A percentile compares a stretch with the other conserved stretches of the same genome.
Conservation (phyloP, 64 coral and sea anemone species). For the Porites lutea region DNA sequence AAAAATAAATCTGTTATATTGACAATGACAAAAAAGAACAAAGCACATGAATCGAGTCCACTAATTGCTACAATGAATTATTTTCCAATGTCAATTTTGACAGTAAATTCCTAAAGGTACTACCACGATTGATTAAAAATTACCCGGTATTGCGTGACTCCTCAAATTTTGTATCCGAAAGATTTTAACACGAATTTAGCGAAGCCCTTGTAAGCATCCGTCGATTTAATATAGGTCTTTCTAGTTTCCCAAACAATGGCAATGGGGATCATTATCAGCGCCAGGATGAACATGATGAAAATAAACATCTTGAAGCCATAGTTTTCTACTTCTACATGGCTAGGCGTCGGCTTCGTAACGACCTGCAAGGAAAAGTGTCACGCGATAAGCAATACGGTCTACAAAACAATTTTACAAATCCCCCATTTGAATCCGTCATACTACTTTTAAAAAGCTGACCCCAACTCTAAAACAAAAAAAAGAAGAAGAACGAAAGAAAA, state of each 20-base stretch:
- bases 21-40: background rate
- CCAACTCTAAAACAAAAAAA: too few relatives aligned
- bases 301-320: conserved; percentile 98
- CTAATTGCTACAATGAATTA: background rate
- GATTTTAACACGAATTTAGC: conserved; percentile 80
- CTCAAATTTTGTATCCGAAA: conserved; percentile 75
- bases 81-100: background rate
- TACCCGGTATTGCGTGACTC: background rate
- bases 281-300: conserved; percentile 90
- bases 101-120: background rate
- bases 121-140: conserved; percentile 21
- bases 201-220: conserved; percentile 72
- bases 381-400: background rate
- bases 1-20: background rate
- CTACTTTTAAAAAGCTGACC: too few relatives aligned
- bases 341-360: background rate
- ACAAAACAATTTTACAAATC: background rate
- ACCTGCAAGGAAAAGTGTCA: background rate
- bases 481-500: too few relatives aligned
- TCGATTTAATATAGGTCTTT: conserved; percentile 90
- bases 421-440: too few relatives aligned
- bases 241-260: conserved; percentile 95
- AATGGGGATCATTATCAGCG: conserved; percentile 92
- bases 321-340: conserved; percentile 76
- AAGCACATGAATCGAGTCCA: background rate